phyloP scores from a whole-genome alignment of 1,140 invertebrate genomes.

The Achatina immaculata region DNA sequence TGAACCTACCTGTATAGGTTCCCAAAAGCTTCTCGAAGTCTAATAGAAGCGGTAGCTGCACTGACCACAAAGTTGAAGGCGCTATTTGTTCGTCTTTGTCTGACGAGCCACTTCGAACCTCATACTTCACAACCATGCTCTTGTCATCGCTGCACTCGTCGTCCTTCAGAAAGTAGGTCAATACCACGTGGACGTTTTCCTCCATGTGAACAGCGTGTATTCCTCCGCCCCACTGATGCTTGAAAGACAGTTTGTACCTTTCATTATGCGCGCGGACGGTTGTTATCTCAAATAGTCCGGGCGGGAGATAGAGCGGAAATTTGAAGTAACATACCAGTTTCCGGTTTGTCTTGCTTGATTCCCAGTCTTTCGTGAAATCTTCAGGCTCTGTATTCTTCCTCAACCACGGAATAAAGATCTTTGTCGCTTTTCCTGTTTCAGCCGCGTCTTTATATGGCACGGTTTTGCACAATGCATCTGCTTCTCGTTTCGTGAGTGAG shows the following conservation, averaged over 20 bases:
- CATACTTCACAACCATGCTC: conserved; percentile 51
- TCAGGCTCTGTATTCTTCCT: conserved; percentile 48
- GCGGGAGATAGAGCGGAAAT: conserved; percentile 64
- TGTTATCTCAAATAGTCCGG: conserved; percentile 63
- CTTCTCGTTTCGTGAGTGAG: conserved; percentile 49
- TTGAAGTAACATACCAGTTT: conserved; percentile 45
- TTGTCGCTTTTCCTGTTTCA: conserved; percentile 42
- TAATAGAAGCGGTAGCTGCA: conserved; percentile 58
- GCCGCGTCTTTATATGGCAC: conserved; percentile 39
- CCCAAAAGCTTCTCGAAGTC: conserved; percentile 64
- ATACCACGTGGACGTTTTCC: conserved; percentile 49
- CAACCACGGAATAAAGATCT: conserved; percentile 56
- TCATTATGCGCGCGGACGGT: conserved; percentile 53
- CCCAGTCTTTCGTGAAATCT: conserved; percentile 47
- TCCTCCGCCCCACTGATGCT: conserved; percentile 64
- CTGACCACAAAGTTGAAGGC: conserved; percentile 59
- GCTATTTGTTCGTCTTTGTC: conserved; percentile 50
- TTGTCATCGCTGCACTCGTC: not conserved
- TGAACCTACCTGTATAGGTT: conserved; percentile 56
- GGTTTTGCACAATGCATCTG: conserved; percentile 36
- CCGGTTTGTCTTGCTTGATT: conserved; percentile 34
- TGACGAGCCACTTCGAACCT: conserved; percentile 52
- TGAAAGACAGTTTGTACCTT: conserved; percentile 51
- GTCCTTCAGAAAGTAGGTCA: conserved; percentile 44
- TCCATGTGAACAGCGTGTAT: conserved; percentile 58